Evolutionary conservation across 30 jellyfish, hydroid and myxozoan genomes (phyloP).

Genomic region (Hydractinia echinata): DNA sequence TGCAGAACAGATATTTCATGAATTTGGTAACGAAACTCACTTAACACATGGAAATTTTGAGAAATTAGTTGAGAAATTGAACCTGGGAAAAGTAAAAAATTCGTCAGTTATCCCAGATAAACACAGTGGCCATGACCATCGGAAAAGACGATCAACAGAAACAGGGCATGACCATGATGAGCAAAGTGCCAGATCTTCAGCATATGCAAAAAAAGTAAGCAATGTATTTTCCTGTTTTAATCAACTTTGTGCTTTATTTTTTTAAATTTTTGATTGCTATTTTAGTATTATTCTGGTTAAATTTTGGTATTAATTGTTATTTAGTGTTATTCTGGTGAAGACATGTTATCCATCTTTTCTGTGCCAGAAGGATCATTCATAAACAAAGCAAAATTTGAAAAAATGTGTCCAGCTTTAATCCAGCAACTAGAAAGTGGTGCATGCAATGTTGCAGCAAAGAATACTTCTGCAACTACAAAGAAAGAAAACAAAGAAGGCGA

Average conservation of each 20-base stretch:
- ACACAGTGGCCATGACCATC: conserved; percentile 57
- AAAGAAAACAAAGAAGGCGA: conserved; percentile 29
- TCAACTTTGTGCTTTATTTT: too few relatives aligned
- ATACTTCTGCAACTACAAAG: conserved; percentile 15
- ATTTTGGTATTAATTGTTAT: neutral
- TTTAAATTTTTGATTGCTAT: neutral
- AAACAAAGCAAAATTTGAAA: conserved; percentile 39
- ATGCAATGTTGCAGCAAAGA: conserved; percentile 25
- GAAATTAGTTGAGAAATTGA: conserved; percentile 51
- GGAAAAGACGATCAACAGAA: conserved; percentile 58
- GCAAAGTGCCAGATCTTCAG: too few relatives aligned
- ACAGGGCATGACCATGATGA: conserved; percentile 4
- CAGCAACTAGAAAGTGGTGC: conserved; percentile 88
- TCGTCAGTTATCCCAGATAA: neutral
- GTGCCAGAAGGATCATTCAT: conserved; percentile 35
- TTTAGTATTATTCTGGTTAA: too few relatives aligned
- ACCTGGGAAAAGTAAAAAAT: conserved; percentile 46
- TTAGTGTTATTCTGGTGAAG: conserved; percentile 76
- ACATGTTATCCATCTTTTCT: conserved; percentile 44
- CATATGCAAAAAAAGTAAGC: too few relatives aligned
- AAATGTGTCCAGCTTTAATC: conserved; percentile 67
- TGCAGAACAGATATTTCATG: conserved; percentile 42
- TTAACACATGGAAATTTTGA: conserved; percentile 53
- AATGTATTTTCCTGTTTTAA: too few relatives aligned
- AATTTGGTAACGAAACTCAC: conserved; percentile 60